A percentile compares a stretch with the other conserved stretches of the same genome.
These are phyloP conservation scores for Lithobates sylvaticus DNA, from an alignment of 2,797 vertebrate genomes.

Conservation along the genomic window DNA sequence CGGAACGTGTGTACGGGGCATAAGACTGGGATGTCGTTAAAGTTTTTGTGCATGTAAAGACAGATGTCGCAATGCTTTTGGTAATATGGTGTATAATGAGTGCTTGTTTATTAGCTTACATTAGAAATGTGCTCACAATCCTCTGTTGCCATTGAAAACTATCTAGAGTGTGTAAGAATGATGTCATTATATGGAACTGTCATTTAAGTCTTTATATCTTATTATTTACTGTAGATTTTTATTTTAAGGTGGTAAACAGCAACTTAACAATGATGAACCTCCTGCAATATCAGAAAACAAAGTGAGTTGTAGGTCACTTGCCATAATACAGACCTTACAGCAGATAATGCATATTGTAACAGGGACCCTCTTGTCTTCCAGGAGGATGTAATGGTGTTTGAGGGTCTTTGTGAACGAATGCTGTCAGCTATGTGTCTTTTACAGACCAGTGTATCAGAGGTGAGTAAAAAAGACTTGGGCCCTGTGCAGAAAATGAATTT, in stretches of 20 bases:
- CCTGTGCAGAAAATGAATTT: no score
- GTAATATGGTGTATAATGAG: no score
- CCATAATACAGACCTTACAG: neutral
- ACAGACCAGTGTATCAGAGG: slow-evolving; percentile 52
- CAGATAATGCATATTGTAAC: neutral
- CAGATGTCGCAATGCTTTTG: no score
- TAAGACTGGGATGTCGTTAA: no score
- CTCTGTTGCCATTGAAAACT: neutral
- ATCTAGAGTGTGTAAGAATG: neutral
- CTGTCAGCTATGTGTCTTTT: slow-evolving; percentile 50
- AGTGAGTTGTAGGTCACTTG: slow-evolving; percentile 6
- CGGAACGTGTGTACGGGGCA: no score
- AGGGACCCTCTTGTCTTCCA: slow-evolving; percentile 2
- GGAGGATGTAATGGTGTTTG: slow-evolving; percentile 47
- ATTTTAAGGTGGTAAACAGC: neutral
- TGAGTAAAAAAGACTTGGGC: neutral
- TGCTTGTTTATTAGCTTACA: neutral
- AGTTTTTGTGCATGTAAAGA: no score
- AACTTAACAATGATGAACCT: neutral
- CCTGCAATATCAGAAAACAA: neutral
- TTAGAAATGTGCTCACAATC: neutral
- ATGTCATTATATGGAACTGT: neutral
- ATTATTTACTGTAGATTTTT: neutral
- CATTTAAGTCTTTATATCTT: neutral
- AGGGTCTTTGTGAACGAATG: slow-evolving; percentile 52